Evolutionary conservation across 1,140 invertebrate genomes (phyloP), one percentile per base, ranked within the genome.

Genomic region (Oncopeltus fasciatus): DNA sequence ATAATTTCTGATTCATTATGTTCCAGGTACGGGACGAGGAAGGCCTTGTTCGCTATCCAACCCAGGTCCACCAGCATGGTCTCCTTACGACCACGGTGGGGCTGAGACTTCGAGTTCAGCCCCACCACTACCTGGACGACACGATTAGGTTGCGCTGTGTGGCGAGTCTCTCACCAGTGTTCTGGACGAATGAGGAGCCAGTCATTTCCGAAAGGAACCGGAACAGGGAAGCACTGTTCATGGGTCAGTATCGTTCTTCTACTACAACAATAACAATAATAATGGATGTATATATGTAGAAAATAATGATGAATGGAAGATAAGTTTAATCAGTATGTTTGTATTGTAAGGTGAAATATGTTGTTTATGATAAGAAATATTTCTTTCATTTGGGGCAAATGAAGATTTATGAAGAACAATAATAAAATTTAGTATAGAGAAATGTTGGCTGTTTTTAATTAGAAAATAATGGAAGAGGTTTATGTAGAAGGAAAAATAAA

Each of bases 91-190:
- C 75, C 14, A 76, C 72, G 2, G 67, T 82, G 47, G 80, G 80
- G 29, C 73, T 82, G 24, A 71, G 73, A 31, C 75, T 81, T 68
- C 72, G 70, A 20, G 72, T 81, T 38, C 71, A 72, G 67, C 67
- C 73, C 44, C 69, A 73, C 1, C 77, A 81, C 69, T 78, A 80
- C 68, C 68, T 72, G 0, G 75, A 75, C 8, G 80, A 80, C 53
- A 75, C 73, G 12, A 80, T 82, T 77, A 75, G 74, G 63, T 77
- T 81, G 28, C 76, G 80, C 67, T 82, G 81, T 68, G 71, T 81
- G 38, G 80, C 81, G 8, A 78, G 75, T 59, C 72, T 82, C 65
- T 80, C 79, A 2, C 78, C 80, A 2, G 73, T 78, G 2, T 69
- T 81, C 18, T 81, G 79, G 77, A 74, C 76, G 64, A 76, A 75